A percentile compares a stretch with the other conserved stretches of the same genome.
phyloP scores from a whole-genome alignment of 2,113 vertebrate species.

The Menura novaehollandiae region DNA sequence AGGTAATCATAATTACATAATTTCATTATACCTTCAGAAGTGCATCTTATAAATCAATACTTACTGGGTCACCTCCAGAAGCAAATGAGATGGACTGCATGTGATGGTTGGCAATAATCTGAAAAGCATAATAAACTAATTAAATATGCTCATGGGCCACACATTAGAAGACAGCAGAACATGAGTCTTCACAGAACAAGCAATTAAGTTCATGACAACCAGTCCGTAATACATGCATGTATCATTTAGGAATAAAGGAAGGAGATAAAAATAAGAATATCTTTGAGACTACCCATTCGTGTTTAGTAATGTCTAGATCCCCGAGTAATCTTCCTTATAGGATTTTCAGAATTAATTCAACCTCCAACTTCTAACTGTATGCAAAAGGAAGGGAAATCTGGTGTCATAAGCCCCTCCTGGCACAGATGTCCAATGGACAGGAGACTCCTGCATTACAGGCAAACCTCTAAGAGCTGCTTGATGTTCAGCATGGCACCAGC shows the following conservation, averaged over 20 bases:
- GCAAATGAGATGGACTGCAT: constrained; percentile 96
- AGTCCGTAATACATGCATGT: not conserved
- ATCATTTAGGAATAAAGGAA: not conserved
- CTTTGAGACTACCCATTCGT: not conserved
- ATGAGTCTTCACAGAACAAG: not conserved
- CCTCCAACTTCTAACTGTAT: not conserved
- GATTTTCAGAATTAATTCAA: not conserved
- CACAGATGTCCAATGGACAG: not conserved
- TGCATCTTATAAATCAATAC: constrained; percentile 60
- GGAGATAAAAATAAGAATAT: not conserved
- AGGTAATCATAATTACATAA: not conserved
- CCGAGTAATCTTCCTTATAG: not conserved
- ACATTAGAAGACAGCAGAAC: not conserved
- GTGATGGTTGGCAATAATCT: constrained; percentile 91
- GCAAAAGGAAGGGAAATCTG: not conserved
- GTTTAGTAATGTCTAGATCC: not conserved
- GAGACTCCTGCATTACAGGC: not conserved
- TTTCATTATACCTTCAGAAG: constrained; percentile 15
- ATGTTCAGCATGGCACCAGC: not conserved
- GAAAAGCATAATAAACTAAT: constrained; percentile 58
- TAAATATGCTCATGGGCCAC: not conserved
- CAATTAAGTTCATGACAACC: not conserved
- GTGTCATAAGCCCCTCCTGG: not conserved
- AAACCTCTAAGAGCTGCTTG: not conserved
- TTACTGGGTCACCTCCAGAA: constrained; percentile 92